Conservation (phyloP, 2,113 vertebrate species). For the Myocastor coypus region DNA sequence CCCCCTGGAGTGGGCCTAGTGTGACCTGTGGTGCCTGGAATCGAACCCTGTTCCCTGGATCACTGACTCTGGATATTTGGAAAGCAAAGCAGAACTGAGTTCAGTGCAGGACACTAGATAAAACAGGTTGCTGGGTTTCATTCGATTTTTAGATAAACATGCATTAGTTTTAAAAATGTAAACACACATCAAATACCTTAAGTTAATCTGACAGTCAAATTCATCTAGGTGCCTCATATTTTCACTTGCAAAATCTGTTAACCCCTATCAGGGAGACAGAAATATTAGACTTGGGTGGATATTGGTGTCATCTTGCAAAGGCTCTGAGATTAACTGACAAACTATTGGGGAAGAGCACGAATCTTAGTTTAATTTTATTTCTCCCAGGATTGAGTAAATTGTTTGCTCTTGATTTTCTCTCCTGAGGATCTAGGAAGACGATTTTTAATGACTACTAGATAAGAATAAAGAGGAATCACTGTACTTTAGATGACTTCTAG, state of each 20-base stretch:
- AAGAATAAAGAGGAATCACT: neutral
- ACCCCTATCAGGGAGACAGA: neutral
- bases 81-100: neutral
- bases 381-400: neutral
- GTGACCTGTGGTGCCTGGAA: no score
- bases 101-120: neutral
- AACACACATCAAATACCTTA: neutral
- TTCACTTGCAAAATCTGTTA: neutral
- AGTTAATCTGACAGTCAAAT: neutral
- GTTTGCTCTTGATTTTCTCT: conserved; percentile 30
- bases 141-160: neutral
- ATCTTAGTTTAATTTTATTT: conserved; percentile 29
- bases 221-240: neutral
- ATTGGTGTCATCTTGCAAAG: neutral
- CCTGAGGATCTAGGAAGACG: neutral
- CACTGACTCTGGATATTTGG: neutral
- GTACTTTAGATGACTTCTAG: neutral
- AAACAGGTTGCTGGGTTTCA: neutral
- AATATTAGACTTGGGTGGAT: neutral
- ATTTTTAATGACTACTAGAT: neutral
- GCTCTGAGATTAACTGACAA: neutral
- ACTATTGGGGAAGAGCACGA: neutral
- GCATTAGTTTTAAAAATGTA: neutral
- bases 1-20: no score
- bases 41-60: no score